These are phyloP conservation scores for Eremophila alpestris DNA, from an alignment of 2,797 vertebrate genomes.

Conservation along the genomic window DNA sequence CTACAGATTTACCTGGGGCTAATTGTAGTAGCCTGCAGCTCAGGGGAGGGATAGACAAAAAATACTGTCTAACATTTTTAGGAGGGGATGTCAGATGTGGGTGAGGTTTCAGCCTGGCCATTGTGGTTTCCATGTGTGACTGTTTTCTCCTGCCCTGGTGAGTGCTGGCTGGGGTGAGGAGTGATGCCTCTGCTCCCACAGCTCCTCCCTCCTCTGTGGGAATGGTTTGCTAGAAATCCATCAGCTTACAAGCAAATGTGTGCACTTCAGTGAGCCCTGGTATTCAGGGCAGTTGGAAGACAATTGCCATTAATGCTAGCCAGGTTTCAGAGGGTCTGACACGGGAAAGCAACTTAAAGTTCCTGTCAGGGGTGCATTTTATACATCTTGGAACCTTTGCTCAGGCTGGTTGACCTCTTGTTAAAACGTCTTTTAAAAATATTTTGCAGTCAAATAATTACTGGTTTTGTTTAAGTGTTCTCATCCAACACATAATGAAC, in stretches of 20 bases:
- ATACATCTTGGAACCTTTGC: background rate
- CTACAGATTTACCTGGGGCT: background rate
- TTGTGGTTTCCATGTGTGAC: background rate
- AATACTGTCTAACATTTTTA: background rate
- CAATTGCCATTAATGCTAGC: background rate
- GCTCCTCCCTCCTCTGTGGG: background rate
- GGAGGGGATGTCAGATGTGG: background rate
- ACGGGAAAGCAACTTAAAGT: background rate
- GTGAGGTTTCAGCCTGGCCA: background rate
- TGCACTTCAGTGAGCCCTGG: background rate
- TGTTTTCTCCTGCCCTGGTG: background rate
- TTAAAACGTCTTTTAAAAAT: background rate
- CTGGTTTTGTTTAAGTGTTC: slow-evolving; percentile 27
- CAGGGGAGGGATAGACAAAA: background rate
- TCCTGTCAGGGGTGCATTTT: background rate
- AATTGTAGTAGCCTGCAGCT: background rate
- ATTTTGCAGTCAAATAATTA: background rate
- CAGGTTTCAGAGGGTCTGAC: background rate
- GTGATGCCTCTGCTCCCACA: background rate
- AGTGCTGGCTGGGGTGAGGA: background rate
- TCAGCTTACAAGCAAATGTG: background rate
- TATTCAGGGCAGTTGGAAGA: background rate
- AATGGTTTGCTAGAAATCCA: background rate
- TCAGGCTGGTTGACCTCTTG: background rate
- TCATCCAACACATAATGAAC: background rate